Percentiles rank a stretch among this genome's conserved stretches.
Conservation (phyloP, 1,140 invertebrate genomes). For the Drosophila cardini region DNA sequence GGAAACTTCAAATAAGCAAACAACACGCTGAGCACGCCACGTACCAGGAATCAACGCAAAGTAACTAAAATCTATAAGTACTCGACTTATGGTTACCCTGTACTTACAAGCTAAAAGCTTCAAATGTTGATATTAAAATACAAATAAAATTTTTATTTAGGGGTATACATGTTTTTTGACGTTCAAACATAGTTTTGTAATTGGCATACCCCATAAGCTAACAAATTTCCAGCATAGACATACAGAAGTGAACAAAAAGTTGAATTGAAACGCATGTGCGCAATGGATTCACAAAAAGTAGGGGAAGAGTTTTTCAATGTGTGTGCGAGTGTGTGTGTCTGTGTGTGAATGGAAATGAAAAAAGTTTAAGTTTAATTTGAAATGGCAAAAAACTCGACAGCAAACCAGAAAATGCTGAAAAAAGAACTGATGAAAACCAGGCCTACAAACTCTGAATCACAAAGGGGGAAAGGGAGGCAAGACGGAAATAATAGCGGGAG, state of each 20-base stretch:
- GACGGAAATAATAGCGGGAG: constrained; percentile 44
- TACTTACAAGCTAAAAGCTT: neutral
- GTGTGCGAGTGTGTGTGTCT: constrained; percentile 44
- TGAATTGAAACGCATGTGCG: constrained; percentile 80
- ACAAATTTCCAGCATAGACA: neutral
- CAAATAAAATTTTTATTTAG: neutral
- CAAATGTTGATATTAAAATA: neutral
- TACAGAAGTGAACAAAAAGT: constrained; percentile 47
- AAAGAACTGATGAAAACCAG: constrained; percentile 44
- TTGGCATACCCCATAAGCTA: neutral
- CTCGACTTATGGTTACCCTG: neutral
- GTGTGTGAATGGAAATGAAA: constrained; percentile 75
- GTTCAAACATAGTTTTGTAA: neutral
- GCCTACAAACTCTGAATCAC: constrained; percentile 17
- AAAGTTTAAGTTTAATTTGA: constrained; percentile 82
- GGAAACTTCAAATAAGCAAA: constrained; percentile 82
- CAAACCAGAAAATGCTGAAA: constrained; percentile 30
- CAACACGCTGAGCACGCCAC: constrained; percentile 75
- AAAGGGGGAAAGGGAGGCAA: constrained; percentile 18
- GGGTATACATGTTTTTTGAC: neutral
- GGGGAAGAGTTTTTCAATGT: constrained; percentile 57
- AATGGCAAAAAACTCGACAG: constrained; percentile 68
- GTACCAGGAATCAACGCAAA: constrained; percentile 64
- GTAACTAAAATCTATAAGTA: neutral
- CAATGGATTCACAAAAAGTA: constrained; percentile 50